Evolutionary conservation across 2,888 invertebrate species (phyloP).

Genomic region (Machimus atricapillus): DNA sequence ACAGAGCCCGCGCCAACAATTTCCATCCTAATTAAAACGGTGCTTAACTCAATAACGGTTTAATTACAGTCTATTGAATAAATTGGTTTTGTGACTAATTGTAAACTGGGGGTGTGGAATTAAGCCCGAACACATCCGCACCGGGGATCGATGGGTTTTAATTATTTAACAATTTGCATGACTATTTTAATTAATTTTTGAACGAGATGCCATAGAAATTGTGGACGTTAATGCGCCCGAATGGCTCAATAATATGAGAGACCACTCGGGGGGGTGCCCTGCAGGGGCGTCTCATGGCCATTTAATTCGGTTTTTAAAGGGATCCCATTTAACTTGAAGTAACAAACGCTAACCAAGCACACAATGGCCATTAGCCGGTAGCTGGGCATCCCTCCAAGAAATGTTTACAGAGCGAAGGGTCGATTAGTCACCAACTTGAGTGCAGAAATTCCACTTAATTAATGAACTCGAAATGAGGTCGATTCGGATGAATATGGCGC

Average conservation of each 20-base stretch:
- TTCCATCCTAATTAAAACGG: constrained; percentile 17
- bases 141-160: constrained; percentile 19
- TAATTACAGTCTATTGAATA: constrained; percentile 24
- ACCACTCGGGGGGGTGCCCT: background rate
- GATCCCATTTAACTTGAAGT: background rate
- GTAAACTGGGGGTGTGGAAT: background rate
- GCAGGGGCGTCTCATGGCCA: background rate
- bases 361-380: background rate
- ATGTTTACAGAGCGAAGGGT: background rate
- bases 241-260: background rate
- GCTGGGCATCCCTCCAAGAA: background rate
- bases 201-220: background rate
- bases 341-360: background rate
- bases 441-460: constrained; percentile 28
- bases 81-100: constrained; percentile 1
- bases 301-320: background rate
- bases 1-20: background rate
- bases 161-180: constrained; percentile 31
- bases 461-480: constrained; percentile 31
- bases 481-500: background rate
- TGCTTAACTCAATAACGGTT: constrained; percentile 9
- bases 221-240: background rate
- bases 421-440: constrained; percentile 9
- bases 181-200: constrained; percentile 27
- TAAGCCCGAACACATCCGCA: background rate